Evolutionary conservation across 2,797 vertebrate genomes (phyloP).

Genomic region (Tiaroga cobitis): DNA sequence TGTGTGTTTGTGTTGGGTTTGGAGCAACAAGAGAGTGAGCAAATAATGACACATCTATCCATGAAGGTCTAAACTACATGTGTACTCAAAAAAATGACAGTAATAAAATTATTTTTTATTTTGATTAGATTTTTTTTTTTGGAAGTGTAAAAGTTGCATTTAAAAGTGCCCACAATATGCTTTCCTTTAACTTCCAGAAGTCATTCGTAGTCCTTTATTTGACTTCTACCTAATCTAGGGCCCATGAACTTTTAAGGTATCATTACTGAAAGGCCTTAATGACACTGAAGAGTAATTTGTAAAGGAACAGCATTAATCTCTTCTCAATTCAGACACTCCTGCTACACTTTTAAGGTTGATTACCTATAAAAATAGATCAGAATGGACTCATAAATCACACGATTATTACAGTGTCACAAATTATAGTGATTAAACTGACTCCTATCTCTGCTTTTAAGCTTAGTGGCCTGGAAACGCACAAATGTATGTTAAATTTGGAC

Average conservation of each 20-base stretch:
- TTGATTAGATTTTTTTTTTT: background rate
- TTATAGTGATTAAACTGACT: constrained; percentile 65
- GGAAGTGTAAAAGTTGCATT: background rate
- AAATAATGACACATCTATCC: background rate
- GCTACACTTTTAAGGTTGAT: constrained; percentile 77
- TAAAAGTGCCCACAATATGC: constrained; percentile 30
- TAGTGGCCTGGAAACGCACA: constrained; percentile 60
- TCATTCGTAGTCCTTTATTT: constrained; percentile 67
- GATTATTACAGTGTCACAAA: constrained; percentile 75
- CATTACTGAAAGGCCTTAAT: constrained; percentile 73
- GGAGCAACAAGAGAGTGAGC: background rate
- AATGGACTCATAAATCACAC: constrained; percentile 76
- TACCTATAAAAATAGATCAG: constrained; percentile 75
- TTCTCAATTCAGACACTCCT: constrained; percentile 67
- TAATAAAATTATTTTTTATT: background rate
- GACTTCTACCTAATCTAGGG: constrained; percentile 70
- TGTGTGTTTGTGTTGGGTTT: background rate
- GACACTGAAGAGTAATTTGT: constrained; percentile 67
- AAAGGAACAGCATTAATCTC: constrained; percentile 73
- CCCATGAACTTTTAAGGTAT: constrained; percentile 69
- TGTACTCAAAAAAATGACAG: background rate
- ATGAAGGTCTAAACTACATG: background rate
- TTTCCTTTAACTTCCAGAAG: constrained; percentile 41
- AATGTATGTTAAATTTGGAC: constrained; percentile 56
- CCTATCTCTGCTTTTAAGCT: constrained; percentile 57